phyloP scores from a whole-genome alignment of 2,888 invertebrate species.

The Acleris sparsana region DNA sequence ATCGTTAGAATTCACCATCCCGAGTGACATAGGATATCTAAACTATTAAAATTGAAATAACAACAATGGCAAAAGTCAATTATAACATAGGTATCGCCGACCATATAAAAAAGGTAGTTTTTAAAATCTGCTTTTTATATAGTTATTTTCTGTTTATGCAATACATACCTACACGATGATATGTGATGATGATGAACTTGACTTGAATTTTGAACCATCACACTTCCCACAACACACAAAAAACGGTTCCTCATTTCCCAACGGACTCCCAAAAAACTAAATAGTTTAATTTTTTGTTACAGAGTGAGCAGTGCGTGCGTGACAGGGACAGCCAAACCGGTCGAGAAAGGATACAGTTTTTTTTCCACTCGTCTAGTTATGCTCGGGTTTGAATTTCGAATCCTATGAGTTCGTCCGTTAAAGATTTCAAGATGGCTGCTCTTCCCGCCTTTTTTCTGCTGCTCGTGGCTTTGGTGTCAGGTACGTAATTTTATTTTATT shows the following conservation, averaged over 20 bases:
- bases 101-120: too few relatives aligned
- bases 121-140: too few relatives aligned
- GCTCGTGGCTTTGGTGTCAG: constrained; percentile 66
- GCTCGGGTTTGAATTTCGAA: constrained; percentile 60
- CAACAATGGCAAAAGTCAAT: too few relatives aligned
- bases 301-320: constrained; percentile 62
- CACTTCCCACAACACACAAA: not conserved
- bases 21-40: too few relatives aligned
- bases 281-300: constrained; percentile 72
- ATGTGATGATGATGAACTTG: too few relatives aligned
- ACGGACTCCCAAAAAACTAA: constrained; percentile 46
- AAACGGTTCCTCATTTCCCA: not conserved
- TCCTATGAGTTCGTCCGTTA: constrained; percentile 55
- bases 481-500: constrained; percentile 50
- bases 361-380: constrained; percentile 65
- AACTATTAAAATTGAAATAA: too few relatives aligned
- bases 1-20: too few relatives aligned
- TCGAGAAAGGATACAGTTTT: constrained; percentile 51
- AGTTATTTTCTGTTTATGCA: too few relatives aligned
- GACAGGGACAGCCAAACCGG: constrained; percentile 60
- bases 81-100: too few relatives aligned
- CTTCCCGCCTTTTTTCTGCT: constrained; percentile 75
- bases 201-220: not conserved
- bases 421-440: constrained; percentile 68
- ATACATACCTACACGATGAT: too few relatives aligned